These are phyloP conservation scores for Ctenopoma kingsleyae DNA, from an alignment of 2,797 vertebrate species.

Conservation along the genomic window DNA sequence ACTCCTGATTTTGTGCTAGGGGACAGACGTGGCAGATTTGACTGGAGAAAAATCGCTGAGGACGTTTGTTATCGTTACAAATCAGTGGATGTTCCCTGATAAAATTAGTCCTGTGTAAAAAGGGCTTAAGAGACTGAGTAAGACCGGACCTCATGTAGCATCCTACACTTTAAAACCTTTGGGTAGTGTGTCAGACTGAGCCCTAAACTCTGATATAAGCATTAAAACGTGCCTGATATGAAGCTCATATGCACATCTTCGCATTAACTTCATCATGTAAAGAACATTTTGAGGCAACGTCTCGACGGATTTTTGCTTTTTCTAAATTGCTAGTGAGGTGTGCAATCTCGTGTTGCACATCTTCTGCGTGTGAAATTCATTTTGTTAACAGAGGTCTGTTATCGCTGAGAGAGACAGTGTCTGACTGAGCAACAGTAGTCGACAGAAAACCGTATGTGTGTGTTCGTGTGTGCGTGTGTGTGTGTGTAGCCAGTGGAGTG, in stretches of 20 bases:
- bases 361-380: neutral
- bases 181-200: constrained; percentile 4
- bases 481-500: constrained; percentile 66
- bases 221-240: neutral
- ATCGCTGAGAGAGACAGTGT: constrained; percentile 79
- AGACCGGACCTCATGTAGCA: neutral
- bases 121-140: neutral
- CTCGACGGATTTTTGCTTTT: constrained; percentile 16
- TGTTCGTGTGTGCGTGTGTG: constrained; percentile 53
- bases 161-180: constrained; percentile 3
- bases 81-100: constrained; percentile 13
- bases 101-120: neutral
- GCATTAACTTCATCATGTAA: constrained; percentile 20
- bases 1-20: constrained; percentile 18
- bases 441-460: constrained; percentile 61
- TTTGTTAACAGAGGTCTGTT: constrained; percentile 49
- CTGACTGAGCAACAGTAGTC: constrained; percentile 86
- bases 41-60: constrained; percentile 4
- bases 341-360: neutral
- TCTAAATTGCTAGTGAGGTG: neutral
- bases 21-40: constrained; percentile 24
- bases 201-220: neutral
- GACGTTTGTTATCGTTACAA: neutral
- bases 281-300: constrained; percentile 31
- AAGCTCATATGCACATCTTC: neutral